Conservation (phyloP, 2,888 invertebrate species). For the Gortyna flavago region DNA sequence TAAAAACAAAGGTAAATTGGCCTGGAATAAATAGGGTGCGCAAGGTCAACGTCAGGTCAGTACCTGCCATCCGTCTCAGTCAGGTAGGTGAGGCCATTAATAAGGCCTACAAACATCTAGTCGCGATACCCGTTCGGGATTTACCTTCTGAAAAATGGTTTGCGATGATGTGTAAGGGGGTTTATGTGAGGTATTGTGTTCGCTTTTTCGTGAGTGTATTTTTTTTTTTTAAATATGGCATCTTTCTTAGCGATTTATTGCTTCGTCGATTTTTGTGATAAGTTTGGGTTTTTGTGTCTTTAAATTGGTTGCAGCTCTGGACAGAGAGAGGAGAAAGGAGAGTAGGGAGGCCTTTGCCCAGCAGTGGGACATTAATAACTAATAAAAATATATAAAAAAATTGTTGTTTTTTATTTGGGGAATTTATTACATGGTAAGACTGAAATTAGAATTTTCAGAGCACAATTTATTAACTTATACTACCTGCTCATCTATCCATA, state of each 20-base stretch:
- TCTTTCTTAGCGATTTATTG: conserved; percentile 6
- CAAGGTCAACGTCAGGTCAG: conserved; percentile 66
- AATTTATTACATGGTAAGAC: no score
- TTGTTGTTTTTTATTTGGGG: no score
- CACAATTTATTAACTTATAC: no score
- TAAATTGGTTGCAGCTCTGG: no score
- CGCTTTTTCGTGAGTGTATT: conserved; percentile 4
- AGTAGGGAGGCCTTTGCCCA: no score
- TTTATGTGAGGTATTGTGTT: conserved; percentile 23
- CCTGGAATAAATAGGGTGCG: conserved; percentile 59
- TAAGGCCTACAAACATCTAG: conserved; percentile 71
- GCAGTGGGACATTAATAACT: no score
- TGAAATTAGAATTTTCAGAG: no score
- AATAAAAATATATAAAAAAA: no score
- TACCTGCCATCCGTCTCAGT: conserved; percentile 68
- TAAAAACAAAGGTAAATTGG: conserved; percentile 65
- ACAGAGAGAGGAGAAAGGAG: no score
- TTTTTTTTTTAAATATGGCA: conserved; percentile 1
- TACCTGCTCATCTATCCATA: no score
- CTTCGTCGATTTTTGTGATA: neutral
- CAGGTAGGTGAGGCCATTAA: conserved; percentile 74
- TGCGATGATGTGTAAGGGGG: conserved; percentile 48
- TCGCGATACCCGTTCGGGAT: conserved; percentile 65
- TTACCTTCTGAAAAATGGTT: conserved; percentile 62
- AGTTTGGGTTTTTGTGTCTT: neutral